phyloP scores from a whole-genome alignment of 2,888 invertebrate species.

The Rhagonycha fulva region DNA sequence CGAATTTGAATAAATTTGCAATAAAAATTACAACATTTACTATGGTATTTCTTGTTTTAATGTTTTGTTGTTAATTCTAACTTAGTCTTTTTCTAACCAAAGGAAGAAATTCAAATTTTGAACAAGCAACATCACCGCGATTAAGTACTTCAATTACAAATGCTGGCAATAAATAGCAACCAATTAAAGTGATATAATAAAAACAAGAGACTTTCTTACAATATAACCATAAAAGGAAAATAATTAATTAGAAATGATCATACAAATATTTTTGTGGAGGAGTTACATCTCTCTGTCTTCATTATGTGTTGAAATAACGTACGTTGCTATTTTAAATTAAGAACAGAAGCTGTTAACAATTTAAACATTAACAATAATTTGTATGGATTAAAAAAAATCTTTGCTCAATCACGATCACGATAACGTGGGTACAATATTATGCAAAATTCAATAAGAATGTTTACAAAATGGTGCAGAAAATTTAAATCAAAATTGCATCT shows the following conservation, averaged over 20 bases:
- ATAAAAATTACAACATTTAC: not conserved
- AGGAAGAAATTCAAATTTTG: not conserved
- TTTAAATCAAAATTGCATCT: not conserved
- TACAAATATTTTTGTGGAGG: not conserved
- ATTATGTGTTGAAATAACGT: not conserved
- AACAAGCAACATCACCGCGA: not conserved
- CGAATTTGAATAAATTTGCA: not conserved
- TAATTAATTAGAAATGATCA: not conserved
- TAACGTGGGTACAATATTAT: not conserved
- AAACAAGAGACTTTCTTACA: not conserved
- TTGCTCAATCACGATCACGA: not conserved
- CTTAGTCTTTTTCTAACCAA: not conserved
- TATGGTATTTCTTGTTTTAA: not conserved
- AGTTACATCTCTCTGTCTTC: not conserved
- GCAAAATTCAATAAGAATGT: not conserved
- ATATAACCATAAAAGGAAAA: not conserved
- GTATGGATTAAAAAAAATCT: not conserved
- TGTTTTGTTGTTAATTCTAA: not conserved
- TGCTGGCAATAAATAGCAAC: not conserved
- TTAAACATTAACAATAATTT: not conserved
- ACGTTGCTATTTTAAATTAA: not conserved
- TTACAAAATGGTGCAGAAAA: not conserved
- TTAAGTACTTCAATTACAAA: not conserved
- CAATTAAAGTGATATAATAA: not conserved
- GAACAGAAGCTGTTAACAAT: not conserved